Evolutionary conservation across 2,888 invertebrate species (phyloP), one percentile per base, ranked within the genome.

Genomic region (Agrilus cyanescens): DNA sequence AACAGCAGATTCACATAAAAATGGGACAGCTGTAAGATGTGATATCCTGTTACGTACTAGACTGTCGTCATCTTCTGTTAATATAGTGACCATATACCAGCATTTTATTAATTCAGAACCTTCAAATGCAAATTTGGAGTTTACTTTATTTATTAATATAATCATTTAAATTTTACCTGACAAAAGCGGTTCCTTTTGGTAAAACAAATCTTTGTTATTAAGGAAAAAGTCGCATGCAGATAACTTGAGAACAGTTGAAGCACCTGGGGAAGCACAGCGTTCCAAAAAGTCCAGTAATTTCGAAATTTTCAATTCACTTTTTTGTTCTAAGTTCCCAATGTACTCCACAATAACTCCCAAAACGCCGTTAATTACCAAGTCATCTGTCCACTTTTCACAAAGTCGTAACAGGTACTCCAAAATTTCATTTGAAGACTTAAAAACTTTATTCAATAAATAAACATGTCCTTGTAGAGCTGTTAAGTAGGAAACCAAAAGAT

Each of bases 21-120:
- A 25, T 3, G 25, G 10, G 10, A 25, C 25, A 25, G 25, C 25
- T 25, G 10, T 4, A 10, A 25, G 25, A 25, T 38, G 48, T 35
- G 58, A 58, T 44, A 65, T 62, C 2, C 53, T 53, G 47, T 68
- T 61, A 2, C 75, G 61, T 4, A 74, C 58, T 1, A 47, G 13
- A 1, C 60, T 53, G 29, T 71, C 69, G 49, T 75, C 74, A 53
- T 77, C 76, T 52, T 75, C 74, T 6, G 76, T 55, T n/a, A 74
- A 53, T 1, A 62, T 62, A 46, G 72, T 65, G n/a, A 68, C 52
- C 4, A 63, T 65, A 12, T 67, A 63, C 61, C 68, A 66, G 2
- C 69, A 30, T 1, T 61, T 61, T 1, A 67, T 59, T 30, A 50
- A 32, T 14, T 42, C 29, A 7, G 12, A 32, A 8, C 32, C 49